These are phyloP conservation scores for Pampus argenteus DNA, from an alignment of 2,797 vertebrate species.

Conservation along the genomic window DNA sequence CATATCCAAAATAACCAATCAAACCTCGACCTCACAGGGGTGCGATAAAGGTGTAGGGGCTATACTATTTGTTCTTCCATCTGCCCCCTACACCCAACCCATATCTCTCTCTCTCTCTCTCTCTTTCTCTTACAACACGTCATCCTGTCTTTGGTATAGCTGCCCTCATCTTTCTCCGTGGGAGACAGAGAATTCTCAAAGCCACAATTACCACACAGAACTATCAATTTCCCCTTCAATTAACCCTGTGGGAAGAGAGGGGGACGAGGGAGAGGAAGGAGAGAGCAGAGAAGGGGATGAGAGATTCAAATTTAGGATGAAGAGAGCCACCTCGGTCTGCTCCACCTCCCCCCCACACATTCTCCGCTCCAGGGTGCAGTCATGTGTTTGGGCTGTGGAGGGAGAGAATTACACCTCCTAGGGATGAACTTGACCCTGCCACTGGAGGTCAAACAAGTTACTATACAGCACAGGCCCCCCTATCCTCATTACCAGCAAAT, in stretches of 20 bases:
- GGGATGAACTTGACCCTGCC: constrained; percentile 72
- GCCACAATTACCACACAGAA: constrained; percentile 83
- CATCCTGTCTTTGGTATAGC: constrained; percentile 57
- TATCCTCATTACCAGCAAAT: constrained; percentile 71
- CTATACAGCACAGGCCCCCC: constrained; percentile 43
- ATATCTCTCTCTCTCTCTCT: constrained; percentile 17
- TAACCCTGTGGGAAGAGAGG: constrained; percentile 78
- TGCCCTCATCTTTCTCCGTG: constrained; percentile 66
- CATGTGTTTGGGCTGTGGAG: constrained; percentile 56
- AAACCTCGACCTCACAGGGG: constrained; percentile 8
- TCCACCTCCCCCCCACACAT: not conserved
- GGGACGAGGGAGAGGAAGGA: constrained; percentile 46
- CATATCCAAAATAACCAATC: constrained; percentile 40
- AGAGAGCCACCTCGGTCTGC: constrained; percentile 38
- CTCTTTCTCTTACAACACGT: constrained; percentile 21
- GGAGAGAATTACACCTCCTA: constrained; percentile 66
- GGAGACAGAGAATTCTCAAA: constrained; percentile 79
- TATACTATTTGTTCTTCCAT: constrained; percentile 53
- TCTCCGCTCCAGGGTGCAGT: constrained; percentile 40
- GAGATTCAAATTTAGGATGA: constrained; percentile 75
- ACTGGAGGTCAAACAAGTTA: constrained; percentile 73
- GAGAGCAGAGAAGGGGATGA: constrained; percentile 48
- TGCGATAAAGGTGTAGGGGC: constrained; percentile 2
- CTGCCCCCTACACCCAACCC: constrained; percentile 36
- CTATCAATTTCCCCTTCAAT: constrained; percentile 85